phyloP scores from a whole-genome alignment of 92 coral and sea anemone genomes.

The Zoanthus sansibaricus region DNA sequence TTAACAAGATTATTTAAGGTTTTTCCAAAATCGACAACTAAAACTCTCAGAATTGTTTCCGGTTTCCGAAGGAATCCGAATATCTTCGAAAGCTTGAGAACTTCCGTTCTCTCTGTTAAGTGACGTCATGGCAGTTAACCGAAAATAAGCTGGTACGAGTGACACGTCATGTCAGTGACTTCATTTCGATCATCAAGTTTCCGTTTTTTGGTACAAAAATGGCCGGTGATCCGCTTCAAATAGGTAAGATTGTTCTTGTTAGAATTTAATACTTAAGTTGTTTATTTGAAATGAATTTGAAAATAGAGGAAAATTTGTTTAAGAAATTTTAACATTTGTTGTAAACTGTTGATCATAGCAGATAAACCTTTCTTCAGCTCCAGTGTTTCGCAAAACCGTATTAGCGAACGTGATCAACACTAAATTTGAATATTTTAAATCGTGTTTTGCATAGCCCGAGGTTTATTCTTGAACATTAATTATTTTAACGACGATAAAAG shows the following conservation, averaged over 20 bases:
- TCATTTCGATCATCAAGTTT: conserved; percentile 57
- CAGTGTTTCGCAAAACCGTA: not conserved
- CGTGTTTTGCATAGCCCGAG: not conserved
- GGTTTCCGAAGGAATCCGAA: conserved; percentile 22
- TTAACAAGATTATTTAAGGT: no score
- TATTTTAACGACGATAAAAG: not conserved
- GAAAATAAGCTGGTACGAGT: conserved; percentile 54
- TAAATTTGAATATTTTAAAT: conserved; percentile 9
- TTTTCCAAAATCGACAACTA: not conserved
- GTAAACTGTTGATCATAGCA: conserved; percentile 24
- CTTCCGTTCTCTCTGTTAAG: not conserved
- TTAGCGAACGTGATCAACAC: not conserved
- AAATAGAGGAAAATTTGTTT: not conserved
- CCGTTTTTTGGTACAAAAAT: conserved; percentile 64
- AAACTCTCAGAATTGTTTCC: not conserved
- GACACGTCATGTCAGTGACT: conserved; percentile 88
- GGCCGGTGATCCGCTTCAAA: conserved; percentile 95
- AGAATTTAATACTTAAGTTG: not conserved
- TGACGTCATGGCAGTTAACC: conserved; percentile 25
- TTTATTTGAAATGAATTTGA: not conserved
- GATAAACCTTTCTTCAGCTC: conserved; percentile 3
- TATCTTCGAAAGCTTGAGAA: not conserved
- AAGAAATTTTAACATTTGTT: conserved; percentile 48
- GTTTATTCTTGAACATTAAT: conserved; percentile 2
- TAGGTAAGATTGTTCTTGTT: conserved; percentile 72